Base-by-base conservation (phyloP, 1,140 invertebrate genomes). In the Chrysopa pallens region DNA sequence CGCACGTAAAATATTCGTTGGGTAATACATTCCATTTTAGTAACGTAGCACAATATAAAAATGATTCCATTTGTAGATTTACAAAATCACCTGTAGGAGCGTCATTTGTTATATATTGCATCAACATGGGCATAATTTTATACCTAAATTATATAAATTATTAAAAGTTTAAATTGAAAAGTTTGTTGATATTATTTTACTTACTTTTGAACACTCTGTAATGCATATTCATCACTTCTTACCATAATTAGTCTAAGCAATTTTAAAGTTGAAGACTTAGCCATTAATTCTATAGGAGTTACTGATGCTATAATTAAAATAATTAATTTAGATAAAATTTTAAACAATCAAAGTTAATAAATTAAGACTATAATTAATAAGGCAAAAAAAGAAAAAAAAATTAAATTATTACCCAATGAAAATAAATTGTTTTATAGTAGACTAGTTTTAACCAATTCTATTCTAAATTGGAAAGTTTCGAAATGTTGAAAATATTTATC, bases 51-150 rank as follows among this genome's bases (percentile, higher is more conserved):
- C 65, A 60, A 42, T 69, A 59, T 52, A 62, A 59, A 36, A 64
- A 61, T 12, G 67, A 58, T 62, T 78, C 75, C 9, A 70, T 72
- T 56, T 76, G 74, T 45, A 78, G 58, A 42, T 65, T 62, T 29
- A 72, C 47, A 11, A 57, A 61, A 36, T 68, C 62, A 47, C 61
- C 54, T 6, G 65, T 57, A 41, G 58, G 52, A 38, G 38, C 52
- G 28, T 68, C 66, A 46, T 60, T 63, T 38, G 57, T 56, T 23
- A 71, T 56, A 50, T 69, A 71, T 17, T 53, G 53, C 35, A 60
- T 52, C 39, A 72, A 51, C 11, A 63, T 56, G 47, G 64, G 57
- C 39, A 69, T 46, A 35, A 72, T 52, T 43, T 60, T 54, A 59
- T 64, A 68, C 52, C 66, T 67, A 40, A 44, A 52, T 49, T 55